Conservation (phyloP, 2,888 invertebrate genomes). For the Epicampocera succincta region DNA sequence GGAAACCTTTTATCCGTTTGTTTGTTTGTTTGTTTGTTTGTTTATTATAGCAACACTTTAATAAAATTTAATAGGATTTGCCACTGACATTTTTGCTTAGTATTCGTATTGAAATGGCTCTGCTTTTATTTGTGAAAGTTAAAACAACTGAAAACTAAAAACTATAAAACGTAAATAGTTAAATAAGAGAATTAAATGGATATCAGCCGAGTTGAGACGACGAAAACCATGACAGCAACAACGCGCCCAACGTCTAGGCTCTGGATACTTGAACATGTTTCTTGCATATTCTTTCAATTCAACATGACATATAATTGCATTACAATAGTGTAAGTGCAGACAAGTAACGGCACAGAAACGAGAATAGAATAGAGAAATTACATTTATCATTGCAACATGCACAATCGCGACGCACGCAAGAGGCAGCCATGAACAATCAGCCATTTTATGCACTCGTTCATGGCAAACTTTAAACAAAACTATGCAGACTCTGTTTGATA, state of each 20-base stretch:
- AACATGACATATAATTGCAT: constrained; percentile 70
- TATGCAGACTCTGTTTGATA: constrained; percentile 52
- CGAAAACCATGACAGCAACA: constrained; percentile 20
- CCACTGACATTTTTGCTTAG: neutral
- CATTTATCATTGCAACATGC: constrained; percentile 43
- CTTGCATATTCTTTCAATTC: constrained; percentile 69
- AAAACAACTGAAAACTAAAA: neutral
- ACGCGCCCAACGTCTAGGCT: constrained; percentile 26
- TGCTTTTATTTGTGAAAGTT: neutral
- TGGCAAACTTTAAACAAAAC: constrained; percentile 55
- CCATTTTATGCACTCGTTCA: neutral
- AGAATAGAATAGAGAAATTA: constrained; percentile 51
- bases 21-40: no score
- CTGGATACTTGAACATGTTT: constrained; percentile 68
- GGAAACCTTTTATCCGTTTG: no score
- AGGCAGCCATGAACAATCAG: constrained; percentile 6
- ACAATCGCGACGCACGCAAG: neutral
- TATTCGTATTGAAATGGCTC: no score
- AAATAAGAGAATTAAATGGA: constrained; percentile 64
- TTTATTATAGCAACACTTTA: no score
- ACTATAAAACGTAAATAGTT: constrained; percentile 56
- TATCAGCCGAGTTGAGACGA: constrained; percentile 10
- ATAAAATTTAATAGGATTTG: neutral
- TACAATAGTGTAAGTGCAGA: constrained; percentile 53
- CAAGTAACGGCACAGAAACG: constrained; percentile 22